phyloP scores from a whole-genome alignment of 2,888 invertebrate genomes.

The Nemurella pictetii region DNA sequence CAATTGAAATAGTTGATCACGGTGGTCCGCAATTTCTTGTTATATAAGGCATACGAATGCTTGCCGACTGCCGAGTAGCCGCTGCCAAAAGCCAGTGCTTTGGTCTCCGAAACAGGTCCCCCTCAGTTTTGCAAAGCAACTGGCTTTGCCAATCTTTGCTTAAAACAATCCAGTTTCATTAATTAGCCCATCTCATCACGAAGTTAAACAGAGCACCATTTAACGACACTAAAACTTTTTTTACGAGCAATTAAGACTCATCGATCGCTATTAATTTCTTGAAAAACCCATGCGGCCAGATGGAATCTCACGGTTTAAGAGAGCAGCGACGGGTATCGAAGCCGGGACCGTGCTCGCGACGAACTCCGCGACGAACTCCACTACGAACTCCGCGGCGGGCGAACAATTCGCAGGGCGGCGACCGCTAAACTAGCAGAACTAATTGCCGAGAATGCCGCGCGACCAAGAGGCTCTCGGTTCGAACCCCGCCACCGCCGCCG shows the following conservation, averaged over 20 bases:
- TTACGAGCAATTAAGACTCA: neutral
- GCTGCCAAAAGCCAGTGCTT: neutral
- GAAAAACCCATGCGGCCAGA: too few species aligned
- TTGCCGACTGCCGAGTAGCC: neutral
- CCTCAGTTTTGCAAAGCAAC: neutral
- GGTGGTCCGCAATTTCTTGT: neutral
- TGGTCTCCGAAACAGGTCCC: neutral
- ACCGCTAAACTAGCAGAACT: conserved; percentile 14
- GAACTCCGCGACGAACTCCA: neutral
- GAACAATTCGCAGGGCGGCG: neutral
- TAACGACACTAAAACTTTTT: neutral
- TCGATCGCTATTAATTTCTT: neutral
- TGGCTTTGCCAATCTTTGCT: neutral
- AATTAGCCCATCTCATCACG: neutral
- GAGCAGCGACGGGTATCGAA: neutral
- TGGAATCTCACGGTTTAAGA: too few species aligned
- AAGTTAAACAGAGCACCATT: neutral
- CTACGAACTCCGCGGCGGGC: neutral
- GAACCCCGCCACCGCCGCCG: neutral
- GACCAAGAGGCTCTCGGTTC: neutral
- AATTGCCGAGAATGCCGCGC: neutral
- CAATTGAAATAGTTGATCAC: neutral
- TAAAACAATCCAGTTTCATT: neutral
- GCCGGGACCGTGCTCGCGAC: neutral
- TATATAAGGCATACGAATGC: too few species aligned